Percentiles rank a stretch among this genome's conserved stretches.
phyloP scores from a whole-genome alignment of 2,113 vertebrate genomes.

The Thamnaconus septentrionalis region DNA sequence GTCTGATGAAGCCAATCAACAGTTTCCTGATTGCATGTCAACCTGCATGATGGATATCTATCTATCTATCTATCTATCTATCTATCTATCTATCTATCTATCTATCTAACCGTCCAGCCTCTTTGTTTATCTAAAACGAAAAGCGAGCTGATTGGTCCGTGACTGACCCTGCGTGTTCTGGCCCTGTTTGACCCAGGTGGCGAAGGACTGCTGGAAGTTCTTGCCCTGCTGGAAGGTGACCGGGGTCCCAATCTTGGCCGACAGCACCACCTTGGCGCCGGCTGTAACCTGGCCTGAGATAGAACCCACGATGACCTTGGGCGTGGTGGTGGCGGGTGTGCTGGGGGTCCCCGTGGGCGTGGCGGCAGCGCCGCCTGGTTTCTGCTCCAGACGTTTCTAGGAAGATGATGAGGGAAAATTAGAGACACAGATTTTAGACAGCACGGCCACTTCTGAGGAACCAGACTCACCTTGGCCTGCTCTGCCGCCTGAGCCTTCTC shows the following conservation, averaged over 20 bases:
- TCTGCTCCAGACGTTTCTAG: constrained; percentile 95
- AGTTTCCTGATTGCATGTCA: too few relatives aligned
- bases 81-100: too few relatives aligned
- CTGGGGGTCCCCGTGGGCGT: constrained; percentile 78
- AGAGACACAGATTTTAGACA: background rate
- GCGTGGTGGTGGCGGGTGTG: constrained; percentile 75
- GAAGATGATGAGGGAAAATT: background rate
- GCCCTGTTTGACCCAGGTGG: constrained; percentile 98
- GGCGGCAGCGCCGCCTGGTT: constrained; percentile 70
- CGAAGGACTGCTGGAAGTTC: constrained; percentile 98
- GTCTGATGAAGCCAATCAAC: too few relatives aligned
- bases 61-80: too few relatives aligned
- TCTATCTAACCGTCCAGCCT: too few relatives aligned
- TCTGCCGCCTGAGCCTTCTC: constrained; percentile 96
- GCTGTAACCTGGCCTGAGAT: constrained; percentile 83
- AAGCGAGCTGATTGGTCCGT: too few relatives aligned
- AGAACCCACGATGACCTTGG: constrained; percentile 77
- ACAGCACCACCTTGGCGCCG: constrained; percentile 91
- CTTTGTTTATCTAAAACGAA: too few relatives aligned
- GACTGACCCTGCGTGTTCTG: constrained; percentile 86
- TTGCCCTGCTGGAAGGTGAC: constrained; percentile 99
- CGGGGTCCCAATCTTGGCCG: constrained; percentile 93
- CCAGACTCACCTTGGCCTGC: constrained; percentile 88
- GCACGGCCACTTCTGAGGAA: background rate
- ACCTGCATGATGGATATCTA: too few relatives aligned